phyloP scores from a whole-genome alignment of 1,140 invertebrate genomes.

The Drosophila cardini region DNA sequence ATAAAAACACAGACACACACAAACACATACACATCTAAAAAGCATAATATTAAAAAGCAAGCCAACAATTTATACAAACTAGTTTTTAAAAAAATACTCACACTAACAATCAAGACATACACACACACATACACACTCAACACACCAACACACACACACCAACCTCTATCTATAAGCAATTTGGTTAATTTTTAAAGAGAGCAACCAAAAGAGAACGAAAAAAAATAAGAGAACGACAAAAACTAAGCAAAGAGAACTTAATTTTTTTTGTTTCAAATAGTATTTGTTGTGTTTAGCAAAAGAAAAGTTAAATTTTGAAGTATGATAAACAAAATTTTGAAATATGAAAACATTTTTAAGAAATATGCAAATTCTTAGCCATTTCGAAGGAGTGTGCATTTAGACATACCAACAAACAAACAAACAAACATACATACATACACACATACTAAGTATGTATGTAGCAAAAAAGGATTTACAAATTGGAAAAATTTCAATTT shows the following conservation, averaged over 20 bases:
- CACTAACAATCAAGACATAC: constrained; percentile 38
- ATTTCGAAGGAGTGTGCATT: constrained; percentile 79
- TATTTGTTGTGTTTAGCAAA: constrained; percentile 51
- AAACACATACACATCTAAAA: constrained; percentile 19
- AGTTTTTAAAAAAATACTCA: constrained; percentile 41
- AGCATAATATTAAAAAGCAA: constrained; percentile 54
- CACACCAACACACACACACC: constrained; percentile 26
- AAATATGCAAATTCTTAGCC: constrained; percentile 69
- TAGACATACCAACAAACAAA: constrained; percentile 47
- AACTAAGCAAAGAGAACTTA: constrained; percentile 11
- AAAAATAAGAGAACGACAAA: constrained; percentile 13
- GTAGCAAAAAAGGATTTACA: constrained; percentile 22
- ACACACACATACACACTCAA: constrained; percentile 23
- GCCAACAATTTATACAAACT: constrained; percentile 62
- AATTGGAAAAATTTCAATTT: constrained; percentile 1
- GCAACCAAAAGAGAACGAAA: constrained; percentile 14
- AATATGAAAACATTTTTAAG: constrained; percentile 11
- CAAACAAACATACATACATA: constrained; percentile 30
- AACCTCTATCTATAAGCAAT: constrained; percentile 36
- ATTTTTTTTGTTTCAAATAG: constrained; percentile 1
- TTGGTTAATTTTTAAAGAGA: constrained; percentile 41
- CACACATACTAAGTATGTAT: constrained; percentile 22
- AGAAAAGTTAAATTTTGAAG: constrained; percentile 3
- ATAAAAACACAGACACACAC: constrained; percentile 24
- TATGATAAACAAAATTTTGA: neutral